These are phyloP conservation scores for Lophotriccus pileatus DNA, from an alignment of 2,797 vertebrate genomes.

Conservation along the genomic window DNA sequence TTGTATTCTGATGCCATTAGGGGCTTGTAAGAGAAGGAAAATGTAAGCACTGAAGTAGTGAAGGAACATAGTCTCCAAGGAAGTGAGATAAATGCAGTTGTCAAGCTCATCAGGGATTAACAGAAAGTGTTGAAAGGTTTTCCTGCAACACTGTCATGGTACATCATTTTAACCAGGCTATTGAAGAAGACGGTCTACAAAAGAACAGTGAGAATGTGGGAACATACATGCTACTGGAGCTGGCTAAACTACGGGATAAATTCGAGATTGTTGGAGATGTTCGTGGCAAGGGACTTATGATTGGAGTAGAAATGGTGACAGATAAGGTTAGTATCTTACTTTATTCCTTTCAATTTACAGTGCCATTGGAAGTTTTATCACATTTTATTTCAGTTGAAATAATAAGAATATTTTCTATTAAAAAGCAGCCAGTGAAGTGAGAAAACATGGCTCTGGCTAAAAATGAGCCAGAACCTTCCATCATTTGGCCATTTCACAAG, in stretches of 20 bases:
- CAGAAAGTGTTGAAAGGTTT: background rate
- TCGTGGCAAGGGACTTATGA: slow-evolving; percentile 92
- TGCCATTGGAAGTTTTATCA: background rate
- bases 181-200: slow-evolving; percentile 84
- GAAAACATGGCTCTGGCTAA: background rate
- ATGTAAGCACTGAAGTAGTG: background rate
- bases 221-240: slow-evolving; percentile 82
- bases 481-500: background rate
- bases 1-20: background rate
- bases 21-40: background rate
- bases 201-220: slow-evolving; percentile 83
- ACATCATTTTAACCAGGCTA: slow-evolving; percentile 76
- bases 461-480: background rate
- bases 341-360: background rate
- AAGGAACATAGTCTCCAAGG: background rate
- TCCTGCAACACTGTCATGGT: background rate
- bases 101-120: background rate
- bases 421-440: background rate
- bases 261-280: slow-evolving; percentile 92
- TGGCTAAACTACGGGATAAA: slow-evolving; percentile 87
- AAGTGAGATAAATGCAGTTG: background rate
- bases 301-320: slow-evolving; percentile 93
- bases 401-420: background rate
- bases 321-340: slow-evolving; percentile 82
- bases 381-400: background rate